phyloP scores from a whole-genome alignment of 2,797 vertebrate species.

The Clarias fuscus region DNA sequence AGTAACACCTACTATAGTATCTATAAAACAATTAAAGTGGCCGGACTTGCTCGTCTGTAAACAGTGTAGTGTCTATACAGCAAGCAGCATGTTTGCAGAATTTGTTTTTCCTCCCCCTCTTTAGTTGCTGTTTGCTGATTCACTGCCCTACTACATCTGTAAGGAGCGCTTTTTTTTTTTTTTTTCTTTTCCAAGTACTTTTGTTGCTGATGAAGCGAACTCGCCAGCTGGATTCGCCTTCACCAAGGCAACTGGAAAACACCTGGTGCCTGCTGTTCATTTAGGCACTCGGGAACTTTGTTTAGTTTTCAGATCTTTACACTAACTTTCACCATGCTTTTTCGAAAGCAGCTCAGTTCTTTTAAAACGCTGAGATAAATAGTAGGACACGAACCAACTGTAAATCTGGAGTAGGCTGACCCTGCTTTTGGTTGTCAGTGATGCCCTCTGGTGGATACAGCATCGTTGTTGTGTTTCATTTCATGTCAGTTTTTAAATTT shows the following conservation, averaged over 20 bases:
- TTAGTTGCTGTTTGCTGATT: slow-evolving; percentile 37
- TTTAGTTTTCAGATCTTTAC: not conserved
- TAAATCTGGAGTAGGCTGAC: not conserved
- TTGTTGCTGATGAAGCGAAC: slow-evolving; percentile 35
- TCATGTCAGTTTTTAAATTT: not conserved
- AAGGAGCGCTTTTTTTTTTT: slow-evolving; percentile 30
- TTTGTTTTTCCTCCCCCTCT: not conserved
- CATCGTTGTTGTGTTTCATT: not conserved
- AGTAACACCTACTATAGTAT: not conserved
- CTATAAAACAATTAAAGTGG: not conserved
- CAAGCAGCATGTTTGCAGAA: not conserved
- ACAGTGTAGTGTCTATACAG: not conserved
- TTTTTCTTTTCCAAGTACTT: slow-evolving; percentile 1
- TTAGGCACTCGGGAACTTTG: not conserved
- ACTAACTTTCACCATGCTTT: not conserved
- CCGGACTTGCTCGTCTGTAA: not conserved
- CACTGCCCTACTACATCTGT: slow-evolving; percentile 40
- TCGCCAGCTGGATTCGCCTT: slow-evolving; percentile 27
- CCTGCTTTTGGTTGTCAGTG: slow-evolving; percentile 43
- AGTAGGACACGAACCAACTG: not conserved
- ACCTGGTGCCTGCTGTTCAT: slow-evolving; percentile 14
- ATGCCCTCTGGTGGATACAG: slow-evolving; percentile 58
- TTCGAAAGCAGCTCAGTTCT: not conserved
- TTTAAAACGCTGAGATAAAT: not conserved
- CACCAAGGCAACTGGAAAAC: slow-evolving; percentile 15